These are phyloP conservation scores for Pogona vitticeps DNA, from an alignment of 2,113 vertebrate genomes.

Conservation along the genomic window DNA sequence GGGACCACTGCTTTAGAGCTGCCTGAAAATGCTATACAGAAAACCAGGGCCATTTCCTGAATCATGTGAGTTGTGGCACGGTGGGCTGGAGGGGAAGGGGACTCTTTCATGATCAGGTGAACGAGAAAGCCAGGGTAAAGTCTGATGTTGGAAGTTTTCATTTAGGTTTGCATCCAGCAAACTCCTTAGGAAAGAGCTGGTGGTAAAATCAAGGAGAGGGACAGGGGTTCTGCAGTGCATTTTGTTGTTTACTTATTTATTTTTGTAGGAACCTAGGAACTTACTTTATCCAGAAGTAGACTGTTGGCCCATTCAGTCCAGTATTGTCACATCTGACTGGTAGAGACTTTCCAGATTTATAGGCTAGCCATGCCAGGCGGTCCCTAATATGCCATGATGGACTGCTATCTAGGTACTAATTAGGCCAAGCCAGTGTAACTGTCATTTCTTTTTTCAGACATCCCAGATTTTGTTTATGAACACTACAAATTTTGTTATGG, in stretches of 20 bases:
- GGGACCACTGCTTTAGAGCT: too few species aligned
- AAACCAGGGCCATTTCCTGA: too few species aligned
- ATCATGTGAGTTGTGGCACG: neutral
- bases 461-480: conserved; percentile 91
- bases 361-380: too few species aligned
- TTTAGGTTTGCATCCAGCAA: conserved; percentile 7
- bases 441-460: conserved; percentile 73
- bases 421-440: neutral
- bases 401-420: too few species aligned
- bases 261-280: neutral
- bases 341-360: too few species aligned
- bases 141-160: neutral
- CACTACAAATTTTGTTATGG: conserved; percentile 84
- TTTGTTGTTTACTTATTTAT: neutral
- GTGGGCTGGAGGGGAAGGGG: neutral
- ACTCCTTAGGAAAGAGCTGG: neutral
- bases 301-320: too few species aligned
- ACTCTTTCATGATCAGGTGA: too few species aligned
- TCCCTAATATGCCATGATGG: too few species aligned
- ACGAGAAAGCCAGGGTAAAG: too few species aligned
- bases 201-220: neutral
- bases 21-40: neutral
- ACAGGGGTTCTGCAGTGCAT: neutral
- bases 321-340: too few species aligned
- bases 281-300: too few species aligned